phyloP scores from a whole-genome alignment of 2,888 invertebrate species.

The Epirrhoe tristata region DNA sequence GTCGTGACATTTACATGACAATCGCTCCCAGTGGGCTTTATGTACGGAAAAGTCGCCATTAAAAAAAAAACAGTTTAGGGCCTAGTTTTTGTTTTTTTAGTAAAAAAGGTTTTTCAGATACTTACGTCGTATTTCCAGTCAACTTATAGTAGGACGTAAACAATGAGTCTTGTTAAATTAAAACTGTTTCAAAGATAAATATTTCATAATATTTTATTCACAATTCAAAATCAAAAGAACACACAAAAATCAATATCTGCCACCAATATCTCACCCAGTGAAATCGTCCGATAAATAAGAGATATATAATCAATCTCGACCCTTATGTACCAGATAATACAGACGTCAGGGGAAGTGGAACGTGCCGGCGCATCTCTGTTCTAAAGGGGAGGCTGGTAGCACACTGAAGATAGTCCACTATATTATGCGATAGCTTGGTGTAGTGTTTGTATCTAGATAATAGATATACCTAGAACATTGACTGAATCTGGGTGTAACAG shows the following conservation, averaged over 20 bases:
- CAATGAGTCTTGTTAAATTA: too few relatives aligned
- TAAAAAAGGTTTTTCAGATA: too few relatives aligned
- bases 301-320: slow-evolving; percentile 44
- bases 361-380: slow-evolving; percentile 45
- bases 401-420: slow-evolving; percentile 4
- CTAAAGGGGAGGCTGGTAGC: slow-evolving; percentile 16
- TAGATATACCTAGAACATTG: too few relatives aligned
- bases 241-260: background rate
- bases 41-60: slow-evolving; percentile 39
- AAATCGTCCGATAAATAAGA: slow-evolving; percentile 42
- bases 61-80: too few relatives aligned
- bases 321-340: slow-evolving; percentile 37
- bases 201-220: too few relatives aligned
- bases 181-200: too few relatives aligned
- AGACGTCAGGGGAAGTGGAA: slow-evolving; percentile 33
- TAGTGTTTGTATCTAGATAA: too few relatives aligned
- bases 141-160: too few relatives aligned
- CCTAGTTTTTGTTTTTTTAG: too few relatives aligned
- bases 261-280: slow-evolving; percentile 21
- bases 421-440: background rate
- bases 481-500: too few relatives aligned
- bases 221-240: too few relatives aligned
- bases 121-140: too few relatives aligned
- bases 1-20: slow-evolving; percentile 57
- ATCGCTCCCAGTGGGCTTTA: slow-evolving; percentile 50